A percentile compares a stretch with the other conserved stretches of the same genome.
Conservation (phyloP, 2,113 vertebrate genomes). For the Pachycephala philippinensis region DNA sequence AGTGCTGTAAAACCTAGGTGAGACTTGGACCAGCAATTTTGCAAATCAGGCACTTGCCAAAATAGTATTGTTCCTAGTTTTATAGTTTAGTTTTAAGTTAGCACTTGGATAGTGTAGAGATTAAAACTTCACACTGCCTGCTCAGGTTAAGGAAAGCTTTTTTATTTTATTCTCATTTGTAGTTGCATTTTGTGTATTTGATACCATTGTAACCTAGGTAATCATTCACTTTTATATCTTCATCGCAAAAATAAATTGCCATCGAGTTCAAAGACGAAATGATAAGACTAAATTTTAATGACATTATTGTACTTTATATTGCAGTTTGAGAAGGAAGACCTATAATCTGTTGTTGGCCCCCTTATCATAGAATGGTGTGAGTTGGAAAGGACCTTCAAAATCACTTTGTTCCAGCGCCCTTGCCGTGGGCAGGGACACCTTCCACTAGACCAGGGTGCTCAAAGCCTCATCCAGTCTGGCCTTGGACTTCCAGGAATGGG, state of each 20-base stretch:
- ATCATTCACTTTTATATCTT: constrained; percentile 16
- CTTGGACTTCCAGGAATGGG: background rate
- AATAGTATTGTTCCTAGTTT: background rate
- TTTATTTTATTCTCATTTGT: background rate
- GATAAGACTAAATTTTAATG: constrained; percentile 5
- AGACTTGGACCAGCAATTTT: background rate
- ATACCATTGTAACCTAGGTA: background rate
- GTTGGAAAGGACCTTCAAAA: background rate
- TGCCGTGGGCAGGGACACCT: background rate
- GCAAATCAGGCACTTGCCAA: background rate
- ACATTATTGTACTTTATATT: background rate
- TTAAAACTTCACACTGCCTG: background rate
- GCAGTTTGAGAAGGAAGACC: background rate
- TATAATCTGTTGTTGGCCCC: background rate
- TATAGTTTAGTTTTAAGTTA: background rate
- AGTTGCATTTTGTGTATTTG: background rate
- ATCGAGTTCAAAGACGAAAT: background rate
- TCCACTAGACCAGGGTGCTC: background rate
- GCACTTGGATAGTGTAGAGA: background rate
- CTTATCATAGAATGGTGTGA: background rate
- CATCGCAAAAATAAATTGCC: background rate
- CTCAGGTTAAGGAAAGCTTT: background rate
- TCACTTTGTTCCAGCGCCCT: background rate
- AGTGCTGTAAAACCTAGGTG: background rate
- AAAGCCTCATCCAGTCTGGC: background rate